Base-by-base conservation (phyloP, 1,140 invertebrate genomes). In the Trichoplusia ni region DNA sequence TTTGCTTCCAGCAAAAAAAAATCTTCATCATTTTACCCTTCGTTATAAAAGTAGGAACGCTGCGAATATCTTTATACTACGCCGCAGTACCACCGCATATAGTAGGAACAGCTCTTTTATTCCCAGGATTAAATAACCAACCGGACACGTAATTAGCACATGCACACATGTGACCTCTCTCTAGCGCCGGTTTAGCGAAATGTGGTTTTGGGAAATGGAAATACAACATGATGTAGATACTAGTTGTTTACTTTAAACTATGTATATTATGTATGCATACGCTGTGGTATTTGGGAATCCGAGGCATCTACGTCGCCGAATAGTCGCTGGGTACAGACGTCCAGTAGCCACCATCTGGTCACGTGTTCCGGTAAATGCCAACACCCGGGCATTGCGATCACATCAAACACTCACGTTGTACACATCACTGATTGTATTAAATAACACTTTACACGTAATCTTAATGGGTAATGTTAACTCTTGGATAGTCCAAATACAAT, bases 311-410 rank as follows among this genome's bases (percentile, higher is more conserved):
- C 78, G 23, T 88, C 84, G 7, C 79, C 73, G 73, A 91, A 91
- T 25, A 89, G 74, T 35, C 89, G 74, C 38, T 82, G 79, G 53
- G 81, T 86, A 77, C 90, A 91, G 21, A 86, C 69, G 69, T 91
- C 89, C 71, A 91, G 80, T 11, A 91, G 71, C 90, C 90, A 91
- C 86, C 90, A 91, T 16, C 89, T 84, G 42, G 90, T 89, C 63
- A 91, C 78, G 66, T 90, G 87, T 37, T 90, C 87, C 62, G 90
- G 89, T 79, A 90, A 74, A 66, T 90, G 86, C 87, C 87, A 90
- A 62, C 87, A 90, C 35, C 87, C 87, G 11, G 87, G 87, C 87
- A 90, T 90, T 49, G 42, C 71, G 46, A 67, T 66, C 29, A 54
- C 27, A 31, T 47, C 27, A 37, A 60, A 21, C 27, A 60, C 27